These are phyloP conservation scores for Saxidomus purpurata DNA, from an alignment of 1,140 invertebrate genomes.

Conservation along the genomic window DNA sequence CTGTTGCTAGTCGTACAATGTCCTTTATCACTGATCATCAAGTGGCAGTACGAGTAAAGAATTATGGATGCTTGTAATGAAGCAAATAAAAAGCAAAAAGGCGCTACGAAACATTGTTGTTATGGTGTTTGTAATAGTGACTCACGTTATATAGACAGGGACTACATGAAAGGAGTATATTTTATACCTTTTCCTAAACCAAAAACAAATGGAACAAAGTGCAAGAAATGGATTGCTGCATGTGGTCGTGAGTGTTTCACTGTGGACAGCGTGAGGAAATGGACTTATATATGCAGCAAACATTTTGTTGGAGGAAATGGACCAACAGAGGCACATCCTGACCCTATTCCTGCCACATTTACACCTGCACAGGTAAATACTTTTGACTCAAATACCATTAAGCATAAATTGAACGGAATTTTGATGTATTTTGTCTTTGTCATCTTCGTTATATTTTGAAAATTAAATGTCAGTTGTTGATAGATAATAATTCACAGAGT, in stretches of 20 bases:
- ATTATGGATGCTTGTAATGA: too few species aligned
- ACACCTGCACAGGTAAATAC: conserved; percentile 22
- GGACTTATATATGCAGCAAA: conserved; percentile 69
- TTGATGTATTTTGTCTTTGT: too few species aligned
- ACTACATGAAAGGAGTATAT: conserved; percentile 62
- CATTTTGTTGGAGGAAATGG: conserved; percentile 65
- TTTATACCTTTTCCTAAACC: conserved; percentile 72
- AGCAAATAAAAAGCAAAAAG: not conserved
- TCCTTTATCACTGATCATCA: too few species aligned
- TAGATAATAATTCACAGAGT: too few species aligned
- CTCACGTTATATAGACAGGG: conserved; percentile 56
- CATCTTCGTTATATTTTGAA: too few species aligned
- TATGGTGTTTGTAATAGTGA: conserved; percentile 69
- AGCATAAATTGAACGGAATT: not conserved
- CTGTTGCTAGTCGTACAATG: too few species aligned
- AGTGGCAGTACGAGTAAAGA: too few species aligned
- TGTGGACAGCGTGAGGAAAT: conserved; percentile 55
- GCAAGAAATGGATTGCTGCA: conserved; percentile 59
- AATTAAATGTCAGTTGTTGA: too few species aligned
- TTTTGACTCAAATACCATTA: not conserved
- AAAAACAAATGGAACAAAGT: conserved; percentile 48
- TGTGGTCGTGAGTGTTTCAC: conserved; percentile 68
- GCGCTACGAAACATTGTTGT: conserved; percentile 65
- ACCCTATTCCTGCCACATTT: conserved; percentile 59
- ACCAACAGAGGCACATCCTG: conserved; percentile 47